Evolutionary conservation across 1,140 invertebrate species (phyloP), one percentile per base, ranked within the genome.

Genomic region (Drosophila mayri): DNA sequence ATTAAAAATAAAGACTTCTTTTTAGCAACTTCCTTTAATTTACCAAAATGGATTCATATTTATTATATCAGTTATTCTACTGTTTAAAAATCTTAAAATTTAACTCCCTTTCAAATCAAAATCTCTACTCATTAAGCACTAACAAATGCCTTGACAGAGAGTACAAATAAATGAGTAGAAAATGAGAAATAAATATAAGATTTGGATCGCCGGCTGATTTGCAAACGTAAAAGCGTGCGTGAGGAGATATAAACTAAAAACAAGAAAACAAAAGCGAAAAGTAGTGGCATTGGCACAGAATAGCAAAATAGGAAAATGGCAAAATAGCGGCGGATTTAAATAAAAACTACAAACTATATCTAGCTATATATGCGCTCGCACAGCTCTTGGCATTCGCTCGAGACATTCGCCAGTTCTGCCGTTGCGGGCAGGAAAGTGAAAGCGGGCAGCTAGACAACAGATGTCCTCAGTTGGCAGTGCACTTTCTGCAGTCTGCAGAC

Each of bases 351-450:
- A 38, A 43, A 76, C 38, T 76, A 60, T 59, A 50, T 49, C 37
- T 58, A 49, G 55, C 54, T 37, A 20, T 61, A 68, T 52, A 41
- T 40, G 12, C 37, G n/a, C 30, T 37, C 47, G 60, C 60, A 20
- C 30, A 35, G 30, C 12, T 70, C 20, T 57, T 32, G 37, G 64
- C 64, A 50, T 20, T 52, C 22, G 14, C 9, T 37, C 46, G 44
- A 60, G 41, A 47, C 62, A 55, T 44, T 76, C 30, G 44, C 35
- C 44, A 54, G 28, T 16, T 50, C 55, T 37, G 18, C 41, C 20
- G 16, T 61, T 61, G 49, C 61, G 52, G 79, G 61, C 64, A 79
- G 75, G 40, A 86, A 86, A 86, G 79, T 83, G 83, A 83, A 83
- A 86, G 76, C 76, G 46, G 47, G 47, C 46, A 64, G 37, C 66